Base-by-base conservation (phyloP, 1,140 invertebrate genomes). In the Aleiodes sp. region DNA sequence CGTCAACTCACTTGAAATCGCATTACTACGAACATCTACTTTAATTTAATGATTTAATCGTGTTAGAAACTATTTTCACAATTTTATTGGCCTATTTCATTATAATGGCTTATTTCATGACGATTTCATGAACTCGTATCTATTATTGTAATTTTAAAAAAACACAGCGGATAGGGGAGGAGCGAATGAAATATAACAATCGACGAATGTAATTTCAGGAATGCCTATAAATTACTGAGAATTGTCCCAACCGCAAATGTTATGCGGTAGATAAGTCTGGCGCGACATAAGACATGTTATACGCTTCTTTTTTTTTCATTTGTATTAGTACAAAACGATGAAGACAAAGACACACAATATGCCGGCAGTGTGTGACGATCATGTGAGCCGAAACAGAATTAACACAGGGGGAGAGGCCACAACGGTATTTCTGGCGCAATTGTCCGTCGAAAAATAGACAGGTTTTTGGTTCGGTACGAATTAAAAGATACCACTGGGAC, bases 401-500 rank as follows among this genome's bases (percentile, higher is more conserved):
- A 82, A 78, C 76, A 76, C 75, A 75, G 76, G 80, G 75, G 75
- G 76, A n/a, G 76, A 75, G 77, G 70, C 75, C 74, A 80, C 78
- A 73, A 69, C 57, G 77, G 73, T 85, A 84, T 83, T 85, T 82
- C 75, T 83, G 82, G 80, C 82, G 73, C 80, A 82, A 84, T 85
- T 85, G 82, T 85, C 79, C 77, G 82, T 77, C 80, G 78, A 83
- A 83, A 84, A 84, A 83, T 84, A 85, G 82, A 83, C 75, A 71
- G 73, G 76, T 80, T 80, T 80, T 60, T 75, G 75, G 71, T 72
- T 43, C 12, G 2, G 74, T 79, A 71, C 75, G 77, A 74, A 83
- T 82, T 82, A 83, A 83, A 82, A 84, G 80, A 81, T 76, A 74
- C 68, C 63, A 62, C 26, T 65, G 63, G 41, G 65, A 71, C 41